These are phyloP conservation scores for Odontesthes bonariensis DNA, from an alignment of 2,113 vertebrate species.

Conservation along the genomic window DNA sequence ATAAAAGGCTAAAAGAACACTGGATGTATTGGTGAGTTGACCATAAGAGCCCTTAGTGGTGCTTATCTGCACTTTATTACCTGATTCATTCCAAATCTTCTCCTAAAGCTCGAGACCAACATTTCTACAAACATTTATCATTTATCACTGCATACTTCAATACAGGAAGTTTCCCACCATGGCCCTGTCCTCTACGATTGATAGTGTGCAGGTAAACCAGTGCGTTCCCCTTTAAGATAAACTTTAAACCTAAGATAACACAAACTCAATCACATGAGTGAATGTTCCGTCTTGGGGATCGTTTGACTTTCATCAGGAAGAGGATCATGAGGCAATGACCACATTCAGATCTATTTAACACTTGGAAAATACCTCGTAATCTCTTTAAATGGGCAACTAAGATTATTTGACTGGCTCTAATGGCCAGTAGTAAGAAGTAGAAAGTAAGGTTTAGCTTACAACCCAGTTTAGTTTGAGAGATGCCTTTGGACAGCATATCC, in stretches of 20 bases:
- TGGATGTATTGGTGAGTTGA: not conserved
- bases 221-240: conserved; percentile 49
- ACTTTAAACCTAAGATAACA: conserved; percentile 62
- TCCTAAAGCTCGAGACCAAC: not conserved
- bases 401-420: not conserved
- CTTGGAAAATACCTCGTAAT: conserved; percentile 41
- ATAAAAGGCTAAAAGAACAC: not conserved
- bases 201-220: conserved; percentile 22
- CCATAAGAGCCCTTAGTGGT: not conserved
- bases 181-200: conserved; percentile 1
- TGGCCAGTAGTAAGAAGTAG: not conserved
- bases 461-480: too few relatives aligned
- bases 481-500: too few relatives aligned
- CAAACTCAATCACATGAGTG: conserved; percentile 6
- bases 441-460: not conserved
- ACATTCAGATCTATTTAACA: conserved; percentile 10
- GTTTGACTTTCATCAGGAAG: conserved; percentile 8
- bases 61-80: not conserved
- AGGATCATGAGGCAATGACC: conserved; percentile 23
- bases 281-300: conserved; percentile 10
- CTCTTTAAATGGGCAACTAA: conserved; percentile 30
- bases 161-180: conserved; percentile 31
- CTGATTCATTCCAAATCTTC: not conserved
- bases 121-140: not conserved
- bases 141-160: not conserved